Conservation (phyloP, 2,888 invertebrate genomes). For the Homarus gammarus region DNA sequence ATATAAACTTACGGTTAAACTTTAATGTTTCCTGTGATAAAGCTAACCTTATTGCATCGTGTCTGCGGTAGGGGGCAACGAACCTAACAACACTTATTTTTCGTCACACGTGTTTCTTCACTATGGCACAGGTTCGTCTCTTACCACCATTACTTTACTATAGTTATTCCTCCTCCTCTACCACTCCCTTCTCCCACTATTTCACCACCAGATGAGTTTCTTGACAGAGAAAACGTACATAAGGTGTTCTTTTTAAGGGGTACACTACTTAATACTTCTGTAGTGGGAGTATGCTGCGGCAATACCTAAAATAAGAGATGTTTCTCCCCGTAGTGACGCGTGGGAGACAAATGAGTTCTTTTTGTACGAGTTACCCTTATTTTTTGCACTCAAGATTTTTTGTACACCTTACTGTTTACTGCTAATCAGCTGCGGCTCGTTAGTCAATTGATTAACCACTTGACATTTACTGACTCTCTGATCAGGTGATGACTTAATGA, state of each 20-base stretch:
- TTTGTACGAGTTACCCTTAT: no score
- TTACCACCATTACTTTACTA: not conserved
- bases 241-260: not conserved
- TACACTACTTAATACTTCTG: not conserved
- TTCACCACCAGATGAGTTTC: not conserved
- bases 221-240: not conserved
- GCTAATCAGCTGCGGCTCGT: no score
- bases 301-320: not conserved
- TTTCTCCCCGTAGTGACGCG: no score
- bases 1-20: slow-evolving; percentile 4
- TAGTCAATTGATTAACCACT: no score
- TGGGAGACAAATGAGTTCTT: no score
- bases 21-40: slow-evolving; percentile 71
- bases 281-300: not conserved
- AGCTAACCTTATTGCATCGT: slow-evolving; percentile 57
- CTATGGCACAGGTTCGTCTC: slow-evolving; percentile 2
- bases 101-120: no score
- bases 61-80: slow-evolving; percentile 33
- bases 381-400: no score
- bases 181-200: not conserved
- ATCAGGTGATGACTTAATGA: no score
- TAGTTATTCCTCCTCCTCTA: not conserved
- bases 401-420: no score
- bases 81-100: slow-evolving; percentile 17
- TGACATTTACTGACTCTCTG: no score